Percentiles rank a stretch among this genome's conserved stretches.
Evolutionary conservation across 2,888 invertebrate genomes (phyloP).

Genomic region (Oligia latruncula): DNA sequence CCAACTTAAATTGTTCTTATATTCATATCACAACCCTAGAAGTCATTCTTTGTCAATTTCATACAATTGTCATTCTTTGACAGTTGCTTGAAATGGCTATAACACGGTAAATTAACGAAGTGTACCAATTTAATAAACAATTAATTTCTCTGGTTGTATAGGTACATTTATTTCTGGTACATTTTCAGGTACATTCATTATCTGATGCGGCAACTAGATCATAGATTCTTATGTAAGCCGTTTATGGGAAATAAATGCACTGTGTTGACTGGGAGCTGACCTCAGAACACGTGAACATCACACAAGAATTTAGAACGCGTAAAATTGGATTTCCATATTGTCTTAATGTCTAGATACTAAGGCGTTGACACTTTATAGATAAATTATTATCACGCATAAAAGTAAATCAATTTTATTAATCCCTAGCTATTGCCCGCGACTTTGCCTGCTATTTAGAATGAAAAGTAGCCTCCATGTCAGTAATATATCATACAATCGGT

Average conservation of each 20-base stretch:
- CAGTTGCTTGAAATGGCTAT: background rate
- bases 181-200: too few relatives aligned
- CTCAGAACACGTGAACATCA: background rate
- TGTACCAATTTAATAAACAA: background rate
- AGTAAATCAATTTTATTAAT: background rate
- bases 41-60: too few relatives aligned
- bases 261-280: background rate
- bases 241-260: background rate
- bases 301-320: background rate
- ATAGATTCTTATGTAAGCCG: background rate
- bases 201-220: background rate
- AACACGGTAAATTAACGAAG: background rate
- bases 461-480: background rate
- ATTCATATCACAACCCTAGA: too few relatives aligned
- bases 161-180: background rate
- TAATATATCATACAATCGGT: background rate
- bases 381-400: background rate
- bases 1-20: too few relatives aligned
- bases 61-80: background rate
- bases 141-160: too few relatives aligned
- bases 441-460: background rate
- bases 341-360: too few relatives aligned
- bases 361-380: background rate
- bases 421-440: background rate
- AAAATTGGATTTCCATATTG: background rate